Base-by-base conservation (phyloP, 2,113 vertebrate species). In the Anser brachyrhynchus region DNA sequence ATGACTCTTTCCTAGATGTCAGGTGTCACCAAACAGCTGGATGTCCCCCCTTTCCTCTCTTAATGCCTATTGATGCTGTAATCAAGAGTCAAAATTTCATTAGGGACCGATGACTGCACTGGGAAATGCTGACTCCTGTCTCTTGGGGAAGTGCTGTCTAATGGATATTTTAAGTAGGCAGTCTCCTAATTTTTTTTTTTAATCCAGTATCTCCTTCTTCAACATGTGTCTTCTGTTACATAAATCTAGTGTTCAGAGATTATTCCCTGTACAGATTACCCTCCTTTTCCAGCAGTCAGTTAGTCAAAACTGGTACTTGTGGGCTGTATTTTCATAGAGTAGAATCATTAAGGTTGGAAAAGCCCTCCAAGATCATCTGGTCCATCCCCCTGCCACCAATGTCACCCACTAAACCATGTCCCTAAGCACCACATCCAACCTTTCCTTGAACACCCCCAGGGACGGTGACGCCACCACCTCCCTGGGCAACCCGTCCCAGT, bases 61-160 rank as follows among this genome's bases (percentile, higher is more conserved):
- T 87, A 77, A 65, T 92, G 64, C 78, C 55, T 90, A 43, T 55
- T 74, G 90, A 74, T 86, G 59, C 37, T 51, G 43, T 92, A 91
- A 85, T 91, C 66, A 89, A 59, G 62, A 88, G 51, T 95, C 55
- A 73, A 58, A 87, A 74, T 51, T 54, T 90, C 59, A 58, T 94
- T 87, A 73, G 74, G 72, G 62, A 76, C 17, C 22, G 29, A 71
- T 72, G 65, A 52, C 57, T 89, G 79, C 33, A 1, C 49, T 75
- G 29, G 77, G 87, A 77, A 78, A 64, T 3, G 4, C 41, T 88
- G 3, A 3, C 11, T 78, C 12, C 10, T 9, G 11, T 89, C 46
- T 71, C 46, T 35, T 65, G 84, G 65, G 78, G 43, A 75, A 7
- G 49, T 59, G n/a, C 26, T 49, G 21, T 89, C 57, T 70, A 76